Evolutionary conservation across 2,113 vertebrate genomes (phyloP), one percentile per base, ranked within the genome.

Genomic region (Larimichthys polyactis): DNA sequence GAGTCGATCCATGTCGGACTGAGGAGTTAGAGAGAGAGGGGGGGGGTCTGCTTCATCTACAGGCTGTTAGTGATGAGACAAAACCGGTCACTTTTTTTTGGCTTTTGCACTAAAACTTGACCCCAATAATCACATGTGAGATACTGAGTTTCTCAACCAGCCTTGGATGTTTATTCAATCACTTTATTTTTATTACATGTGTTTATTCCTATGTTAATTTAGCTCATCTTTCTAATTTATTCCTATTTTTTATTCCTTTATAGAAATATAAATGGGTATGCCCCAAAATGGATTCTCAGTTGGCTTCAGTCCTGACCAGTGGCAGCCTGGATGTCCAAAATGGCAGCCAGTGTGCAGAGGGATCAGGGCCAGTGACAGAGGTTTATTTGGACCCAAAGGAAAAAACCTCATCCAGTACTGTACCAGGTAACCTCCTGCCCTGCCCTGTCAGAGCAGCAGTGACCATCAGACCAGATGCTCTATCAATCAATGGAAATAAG

Each of bases 281-380:
- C 90, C 89, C 84, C 90, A 94, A 93, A 93, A 95, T 95, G 93
- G 93, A 93, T 89, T 92, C 92, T 87, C 93, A 93, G 87, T 85
- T 92, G 91, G 92, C 90, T 85, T 86, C 90, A 92, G 91, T 94
- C 93, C 91, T 93, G 90, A 91, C 92, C 89, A 92, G 89, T 89
- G 87, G 90, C 90, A 92, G 91, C 88, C 80, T 89, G 87, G 83
- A 92, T 90, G 86, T 89, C 87, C 89, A 91, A 93, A 92, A 93
- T 92, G 90, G 90, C 91, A 86, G 86, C 90, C 87, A 55, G 75
- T 73, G 76, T 83, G 79, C 88, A 91, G 88, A 86, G 66, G 87
- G 69, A 78, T 85, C 87, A 78, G 86, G 74, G 79, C 74, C 79
- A 32, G 67, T 79, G 83, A 72, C 82, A 63, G 79, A 85, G 78